Evolutionary conservation across 92 coral and sea anemone species (phyloP), one percentile per base, ranked within the genome.

Genomic region (Epizoanthus scotinus): DNA sequence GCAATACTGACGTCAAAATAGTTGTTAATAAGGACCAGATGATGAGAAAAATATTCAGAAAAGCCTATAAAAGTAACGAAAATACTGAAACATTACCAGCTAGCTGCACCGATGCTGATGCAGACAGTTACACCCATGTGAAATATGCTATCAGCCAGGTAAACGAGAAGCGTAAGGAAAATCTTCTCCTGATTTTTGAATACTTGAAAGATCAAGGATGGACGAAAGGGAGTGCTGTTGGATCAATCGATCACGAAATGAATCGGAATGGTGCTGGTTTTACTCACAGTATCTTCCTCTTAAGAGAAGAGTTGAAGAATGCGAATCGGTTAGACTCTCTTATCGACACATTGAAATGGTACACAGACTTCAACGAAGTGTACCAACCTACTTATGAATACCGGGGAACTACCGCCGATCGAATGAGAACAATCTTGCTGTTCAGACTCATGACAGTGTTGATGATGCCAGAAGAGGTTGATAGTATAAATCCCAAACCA

Each of bases 391-490:
- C 53, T 0, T 82, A 69, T 57, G 85, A 82, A 59, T 82, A 50
- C 64, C 21, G 19, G 34, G 85, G 85, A 10, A 90, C 94, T 0
- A 90, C 97, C 25, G 90, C 94, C 10, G 92, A 93, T 77, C 88
- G 97, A 6, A 87, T 93, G 90, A 87, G 88, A 20, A 90, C 94
- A 17, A 63, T 85, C 20, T 52, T 90, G 67, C 82, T 90, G 22
- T 93, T 62, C 70, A 63, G 97, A 24, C 91, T 88, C n/a, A 85
- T 93, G 70, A 83, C 87, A 18, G 91, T 90, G 1, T 67, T 93
- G 36, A 72, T 86, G 38, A 85, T 85, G 86, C 94, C 94, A 15
- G 83, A 62, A 15, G 84, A 71, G 24, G 53, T 25, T 5, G 78
- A 70, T 0, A 67, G 59, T 19, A 4, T 31, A 31, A 31, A 31